These are phyloP conservation scores for Parus major DNA, from an alignment of 2,113 vertebrate species.

Conservation along the genomic window DNA sequence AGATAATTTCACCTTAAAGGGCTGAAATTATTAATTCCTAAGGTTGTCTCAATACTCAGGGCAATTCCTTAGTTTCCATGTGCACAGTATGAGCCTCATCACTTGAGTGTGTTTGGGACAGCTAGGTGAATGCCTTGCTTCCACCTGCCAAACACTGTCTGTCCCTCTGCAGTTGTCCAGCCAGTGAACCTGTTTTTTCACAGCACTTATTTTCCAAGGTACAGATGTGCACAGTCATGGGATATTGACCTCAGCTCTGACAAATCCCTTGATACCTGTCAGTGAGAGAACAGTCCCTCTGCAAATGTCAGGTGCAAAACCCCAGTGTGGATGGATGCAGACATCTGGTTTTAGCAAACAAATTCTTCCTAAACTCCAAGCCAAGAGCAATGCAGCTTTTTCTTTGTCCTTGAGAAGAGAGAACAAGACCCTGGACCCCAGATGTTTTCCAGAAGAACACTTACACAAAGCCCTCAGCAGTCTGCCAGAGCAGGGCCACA, in stretches of 20 bases:
- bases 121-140: background rate
- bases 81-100: background rate
- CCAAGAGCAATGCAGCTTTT: background rate
- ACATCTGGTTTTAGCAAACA: background rate
- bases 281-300: background rate
- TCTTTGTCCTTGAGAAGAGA: background rate
- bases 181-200: background rate
- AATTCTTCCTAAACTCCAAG: background rate
- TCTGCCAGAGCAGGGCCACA: background rate
- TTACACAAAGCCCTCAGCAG: background rate
- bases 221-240: background rate
- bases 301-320: background rate
- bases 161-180: background rate
- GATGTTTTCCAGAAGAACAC: background rate
- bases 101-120: background rate
- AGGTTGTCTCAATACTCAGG: background rate
- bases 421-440: background rate
- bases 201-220: background rate
- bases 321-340: background rate
- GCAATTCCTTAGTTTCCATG: background rate
- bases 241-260: accelerated
- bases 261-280: background rate
- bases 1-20: background rate
- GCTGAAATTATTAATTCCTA: background rate
- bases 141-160: background rate